Evolutionary conservation across 2,888 invertebrate species (phyloP), one percentile per base, ranked within the genome.

Genomic region (Cryptophagus acutangulus): DNA sequence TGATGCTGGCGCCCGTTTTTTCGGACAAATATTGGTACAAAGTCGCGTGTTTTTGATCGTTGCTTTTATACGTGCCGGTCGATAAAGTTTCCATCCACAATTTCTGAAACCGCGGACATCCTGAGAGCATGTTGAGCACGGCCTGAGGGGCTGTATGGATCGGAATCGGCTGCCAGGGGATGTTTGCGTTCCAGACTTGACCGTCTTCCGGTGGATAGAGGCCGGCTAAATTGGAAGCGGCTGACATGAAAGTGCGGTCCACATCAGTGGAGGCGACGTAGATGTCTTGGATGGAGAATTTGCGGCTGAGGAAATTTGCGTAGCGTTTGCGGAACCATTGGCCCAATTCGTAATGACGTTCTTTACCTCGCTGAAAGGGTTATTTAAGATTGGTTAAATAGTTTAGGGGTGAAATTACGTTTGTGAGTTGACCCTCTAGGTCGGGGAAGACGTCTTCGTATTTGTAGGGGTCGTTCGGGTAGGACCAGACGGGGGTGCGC

Each of bases 191-290:
- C 84, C 85, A 85, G 1, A 73, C 37, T 48, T 79, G 72, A 2
- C 69, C 63, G 0, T 65, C 74, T 5, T 51, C 53, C 0, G 84
- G 84, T 2, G 82, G 80, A 62, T 77, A 86, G 38, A 86, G 58
- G 0, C 84, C 86, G 38, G 88, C 87, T 48, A 90, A 71, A 63
- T 87, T 82, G 1, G 81, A 74, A 58, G 82, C 75, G 0, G 87
- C 92, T 44, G 88, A 89, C 84, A 87, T 88, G 4, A 92, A 68
- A 1, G 91, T 88, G 17, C 93, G 78, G 68, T 93, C 89, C 14
- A 82, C 80, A 68, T 90, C 86, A 0, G 91, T 88, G 34, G 88
- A 85, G 38, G 73, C 67, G 1, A 82, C 67, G 51, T 70, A 70
- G 25, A 82, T 71, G 58, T 79, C 71, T 18, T 72, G 64, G 12